Evolutionary conservation across 1,140 invertebrate species (phyloP), one percentile per base, ranked within the genome.

Genomic region (Amyelois transitella): DNA sequence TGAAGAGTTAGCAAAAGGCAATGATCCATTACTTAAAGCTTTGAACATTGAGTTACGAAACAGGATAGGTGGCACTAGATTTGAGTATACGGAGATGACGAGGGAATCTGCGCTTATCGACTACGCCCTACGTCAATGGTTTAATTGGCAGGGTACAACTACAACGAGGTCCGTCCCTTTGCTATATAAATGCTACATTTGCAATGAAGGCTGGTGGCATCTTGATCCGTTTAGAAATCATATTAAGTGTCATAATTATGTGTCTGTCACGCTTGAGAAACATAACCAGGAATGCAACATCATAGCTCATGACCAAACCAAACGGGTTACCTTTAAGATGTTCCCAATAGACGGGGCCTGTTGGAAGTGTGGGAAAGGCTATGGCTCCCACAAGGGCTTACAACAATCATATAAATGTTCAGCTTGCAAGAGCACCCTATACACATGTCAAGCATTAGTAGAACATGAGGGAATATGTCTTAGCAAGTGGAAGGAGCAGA

Each of bases 101-200:
- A 21, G 20, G 12, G 12, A 48, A 12, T 18, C 20, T 5, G 20
- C 19, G 1, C 2, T 48, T 1, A 6, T 55, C 8, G 18, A 52
- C 2, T 18, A n/a, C 8, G 25, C 10, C n/a, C 21, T 52, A 5
- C 17, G 32, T 4, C 19, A 38, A 20, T 52, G 50, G 50, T 38
- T 18, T 12, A 1, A 0, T 0, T 52, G 25, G 25, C 17, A 19
- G 2, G 5, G 50, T 5, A 1, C 20, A 12, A 7, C 19, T 4
- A 22, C 7, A 6, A 1, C 43, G 1, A 43, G 52, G 19, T 19
- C 32, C 4, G 0, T 47, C 0, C 72, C 72, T 0, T 17, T 72
- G 7, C 47, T 68, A 17, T 75, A 69, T 10, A 69, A 68, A 55
- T 75, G 72, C 22, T 64, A 66, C 25, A 54, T 62, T 1, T 75